Conservation (phyloP, 2,888 invertebrate species). For the Aphelenchoides bicaudatus region DNA sequence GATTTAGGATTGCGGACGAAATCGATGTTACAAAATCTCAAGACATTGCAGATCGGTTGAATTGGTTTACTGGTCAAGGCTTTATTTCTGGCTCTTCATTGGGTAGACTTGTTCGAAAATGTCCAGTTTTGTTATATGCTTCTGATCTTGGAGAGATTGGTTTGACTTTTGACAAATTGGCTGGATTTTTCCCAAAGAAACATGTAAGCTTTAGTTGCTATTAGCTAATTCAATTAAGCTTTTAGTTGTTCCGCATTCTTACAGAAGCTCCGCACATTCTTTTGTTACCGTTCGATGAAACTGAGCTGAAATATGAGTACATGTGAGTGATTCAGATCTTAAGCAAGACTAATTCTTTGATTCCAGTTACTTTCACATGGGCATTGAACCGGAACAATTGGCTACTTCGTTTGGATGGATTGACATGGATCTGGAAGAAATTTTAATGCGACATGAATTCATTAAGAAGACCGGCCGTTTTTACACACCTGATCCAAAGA, state of each 20-base stretch:
- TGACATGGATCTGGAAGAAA: slow-evolving; percentile 29
- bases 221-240: background rate
- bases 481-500: slow-evolving; percentile 51
- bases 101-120: slow-evolving; percentile 25
- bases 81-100: slow-evolving; percentile 28
- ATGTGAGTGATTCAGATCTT: too few species aligned
- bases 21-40: too few species aligned
- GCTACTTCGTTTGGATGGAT: slow-evolving; percentile 34
- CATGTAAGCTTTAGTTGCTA: slow-evolving; percentile 14
- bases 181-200: slow-evolving; percentile 27
- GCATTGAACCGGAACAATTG: slow-evolving; percentile 47
- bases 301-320: slow-evolving; percentile 56
- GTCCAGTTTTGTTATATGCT: slow-evolving; percentile 34
- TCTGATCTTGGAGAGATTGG: slow-evolving; percentile 26
- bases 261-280: slow-evolving; percentile 41
- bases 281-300: slow-evolving; percentile 47
- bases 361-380: slow-evolving; percentile 55
- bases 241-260: slow-evolving; percentile 40
- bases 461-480: slow-evolving; percentile 49
- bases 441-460: slow-evolving; percentile 42
- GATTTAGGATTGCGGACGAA: slow-evolving; percentile 26
- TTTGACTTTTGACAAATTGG: slow-evolving; percentile 24
- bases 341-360: background rate
- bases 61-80: slow-evolving; percentile 29
- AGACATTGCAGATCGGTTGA: slow-evolving; percentile 16